Evolutionary conservation across 2,888 invertebrate species (phyloP), one percentile per base, ranked within the genome.

Genomic region (Idaea biselata): DNA sequence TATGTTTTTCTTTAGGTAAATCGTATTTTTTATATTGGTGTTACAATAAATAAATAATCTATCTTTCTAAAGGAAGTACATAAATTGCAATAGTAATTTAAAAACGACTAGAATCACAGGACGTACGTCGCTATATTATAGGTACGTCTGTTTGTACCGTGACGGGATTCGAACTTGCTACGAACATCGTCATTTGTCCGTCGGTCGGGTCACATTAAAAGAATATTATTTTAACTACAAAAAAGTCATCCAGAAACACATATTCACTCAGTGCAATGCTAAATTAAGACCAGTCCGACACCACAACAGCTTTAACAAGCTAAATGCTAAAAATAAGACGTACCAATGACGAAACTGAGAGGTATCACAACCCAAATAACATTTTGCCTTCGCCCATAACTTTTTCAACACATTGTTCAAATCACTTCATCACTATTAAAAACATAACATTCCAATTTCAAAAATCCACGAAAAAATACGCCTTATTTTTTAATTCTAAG

Each of bases 271-370:
- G 82, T 81, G 81, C 84, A 84, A 81, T 75, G 87, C 91, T 91
- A 91, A 89, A 87, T 91, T 88, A 90, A 91, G 91, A 91, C 76
- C 87, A 77, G 81, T 78, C 89, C 82, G 88, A 80, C 87, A 87
- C 81, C 84, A 81, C 86, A 86, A 84, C 80, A 82, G 82, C 87
- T 87, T n/a, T 87, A 88, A 89, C 90, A 89, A 88, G 89, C 89
- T 88, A 86, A 86, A 87, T 80, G 80, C 90, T 91, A 91, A 89
- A 91, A 91, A 91, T 91, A 90, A 44, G 44, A 84, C 78, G 78
- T 77, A 78, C 81, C 81, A 81, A 74, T 89, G 87, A 88, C 85
- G 86, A 87, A 87, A 87, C 84, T 81, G 84, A 87, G 87, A 88
- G 84, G 86, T 87, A 87, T 87, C 84, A 81, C 84, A 87, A 88